Conservation (phyloP, 2,113 vertebrate species). For the Gopherus flavomarginatus region DNA sequence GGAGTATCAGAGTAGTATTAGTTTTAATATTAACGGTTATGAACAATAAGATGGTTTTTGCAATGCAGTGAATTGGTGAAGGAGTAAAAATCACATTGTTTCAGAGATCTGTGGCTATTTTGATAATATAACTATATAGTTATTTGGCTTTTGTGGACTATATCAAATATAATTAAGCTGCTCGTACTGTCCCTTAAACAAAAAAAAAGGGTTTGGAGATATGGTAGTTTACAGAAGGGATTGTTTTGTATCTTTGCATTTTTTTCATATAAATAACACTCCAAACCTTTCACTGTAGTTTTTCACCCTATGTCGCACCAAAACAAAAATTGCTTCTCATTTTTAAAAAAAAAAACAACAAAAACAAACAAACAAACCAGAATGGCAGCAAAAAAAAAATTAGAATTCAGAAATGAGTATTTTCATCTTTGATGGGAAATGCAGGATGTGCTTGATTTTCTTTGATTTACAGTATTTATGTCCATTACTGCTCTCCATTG, state of each 20-base stretch:
- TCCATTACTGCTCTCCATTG: fast-evolving
- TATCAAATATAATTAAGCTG: neutral
- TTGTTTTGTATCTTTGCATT: neutral
- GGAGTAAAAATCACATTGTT: neutral
- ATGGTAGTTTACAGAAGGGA: neutral
- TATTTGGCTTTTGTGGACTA: neutral
- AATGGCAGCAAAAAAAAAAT: neutral
- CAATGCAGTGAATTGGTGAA: neutral
- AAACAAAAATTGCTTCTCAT: neutral
- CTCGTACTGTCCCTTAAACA: neutral
- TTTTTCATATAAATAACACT: neutral
- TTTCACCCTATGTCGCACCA: neutral
- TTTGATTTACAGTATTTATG: fast-evolving
- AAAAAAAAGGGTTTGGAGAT: neutral
- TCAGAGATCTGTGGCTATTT: neutral
- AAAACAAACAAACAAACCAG: neutral
- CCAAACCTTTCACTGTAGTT: neutral
- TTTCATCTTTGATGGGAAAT: neutral
- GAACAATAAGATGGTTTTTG: no score
- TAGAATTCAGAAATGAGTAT: neutral
- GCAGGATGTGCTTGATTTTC: neutral
- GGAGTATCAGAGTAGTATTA: no score
- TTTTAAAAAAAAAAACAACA: fast-evolving
- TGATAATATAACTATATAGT: neutral
- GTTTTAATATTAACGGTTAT: no score